Percentiles rank a stretch among this genome's conserved stretches.
Conservation (phyloP, 2,113 vertebrate genomes). For the Martes martes region DNA sequence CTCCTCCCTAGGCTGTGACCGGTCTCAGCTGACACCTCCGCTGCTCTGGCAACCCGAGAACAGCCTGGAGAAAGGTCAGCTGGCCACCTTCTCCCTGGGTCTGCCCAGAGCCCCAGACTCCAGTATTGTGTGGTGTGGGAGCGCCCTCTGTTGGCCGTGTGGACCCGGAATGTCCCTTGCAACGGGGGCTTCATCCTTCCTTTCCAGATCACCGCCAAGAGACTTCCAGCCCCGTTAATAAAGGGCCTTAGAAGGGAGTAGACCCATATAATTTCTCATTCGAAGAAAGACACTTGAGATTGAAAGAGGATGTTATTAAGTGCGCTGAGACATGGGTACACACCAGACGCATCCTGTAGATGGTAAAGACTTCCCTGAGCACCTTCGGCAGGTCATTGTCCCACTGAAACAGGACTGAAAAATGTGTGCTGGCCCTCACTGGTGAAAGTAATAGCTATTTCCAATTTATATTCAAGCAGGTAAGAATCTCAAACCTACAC, state of each 20-base stretch:
- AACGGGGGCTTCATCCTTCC: not conserved
- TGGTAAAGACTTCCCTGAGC: not conserved
- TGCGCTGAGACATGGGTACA: not conserved
- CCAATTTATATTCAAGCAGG: not conserved
- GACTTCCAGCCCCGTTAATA: not conserved
- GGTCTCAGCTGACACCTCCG: conserved; percentile 85
- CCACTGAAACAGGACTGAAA: not conserved
- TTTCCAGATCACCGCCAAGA: not conserved
- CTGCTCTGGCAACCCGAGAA: conserved; percentile 87
- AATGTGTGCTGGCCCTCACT: not conserved
- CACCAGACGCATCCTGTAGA: not conserved
- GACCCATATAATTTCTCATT: not conserved
- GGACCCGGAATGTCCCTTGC: accelerated
- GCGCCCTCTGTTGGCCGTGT: conserved; percentile 83
- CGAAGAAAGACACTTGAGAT: not conserved
- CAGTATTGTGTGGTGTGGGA: conserved; percentile 70
- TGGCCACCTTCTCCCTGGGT: conserved; percentile 76
- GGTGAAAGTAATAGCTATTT: not conserved
- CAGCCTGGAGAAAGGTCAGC: conserved; percentile 87
- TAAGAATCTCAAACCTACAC: not conserved
- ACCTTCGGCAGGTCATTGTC: not conserved
- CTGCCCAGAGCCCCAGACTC: not conserved
- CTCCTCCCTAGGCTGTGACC: conserved; percentile 82
- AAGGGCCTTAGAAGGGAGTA: not conserved
- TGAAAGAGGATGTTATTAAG: not conserved